These are phyloP conservation scores for Caenorhabditis sp. DNA, from an alignment of 2,888 invertebrate genomes.

Conservation along the genomic window DNA sequence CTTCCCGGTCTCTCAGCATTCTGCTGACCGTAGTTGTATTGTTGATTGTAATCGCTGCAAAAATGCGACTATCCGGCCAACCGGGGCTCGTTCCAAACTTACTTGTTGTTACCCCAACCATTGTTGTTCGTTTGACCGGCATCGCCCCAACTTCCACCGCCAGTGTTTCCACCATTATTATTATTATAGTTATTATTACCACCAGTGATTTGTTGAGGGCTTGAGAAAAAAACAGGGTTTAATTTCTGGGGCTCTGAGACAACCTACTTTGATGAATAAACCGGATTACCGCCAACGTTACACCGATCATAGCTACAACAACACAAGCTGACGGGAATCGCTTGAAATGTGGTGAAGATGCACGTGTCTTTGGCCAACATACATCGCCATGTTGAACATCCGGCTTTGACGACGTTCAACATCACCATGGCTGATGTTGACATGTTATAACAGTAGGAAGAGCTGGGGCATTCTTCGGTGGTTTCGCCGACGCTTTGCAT, in stretches of 20 bases:
- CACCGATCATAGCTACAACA: conserved; percentile 63
- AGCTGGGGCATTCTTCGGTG: conserved; percentile 50
- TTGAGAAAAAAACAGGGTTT: conserved; percentile 1
- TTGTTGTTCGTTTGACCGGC: conserved; percentile 29
- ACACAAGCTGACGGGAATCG: conserved; percentile 63
- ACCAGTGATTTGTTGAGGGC: conserved; percentile 13
- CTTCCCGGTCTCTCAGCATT: conserved; percentile 11
- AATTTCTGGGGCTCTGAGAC: neutral
- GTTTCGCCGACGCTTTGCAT: conserved; percentile 51
- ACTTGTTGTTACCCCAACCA: conserved; percentile 46
- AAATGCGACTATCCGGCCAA: neutral
- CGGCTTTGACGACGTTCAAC: conserved; percentile 63
- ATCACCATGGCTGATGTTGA: conserved; percentile 47
- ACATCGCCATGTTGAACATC: conserved; percentile 63
- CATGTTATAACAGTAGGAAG: conserved; percentile 57
- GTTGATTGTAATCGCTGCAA: conserved; percentile 29
- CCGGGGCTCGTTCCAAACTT: too few species aligned
- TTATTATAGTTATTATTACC: conserved; percentile 6
- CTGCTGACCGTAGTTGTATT: conserved; percentile 27
- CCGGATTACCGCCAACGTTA: conserved; percentile 56
- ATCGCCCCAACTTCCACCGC: conserved; percentile 39
- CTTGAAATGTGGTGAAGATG: conserved; percentile 62
- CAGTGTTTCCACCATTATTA: conserved; percentile 8
- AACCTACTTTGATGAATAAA: conserved; percentile 40
- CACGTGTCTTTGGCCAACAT: conserved; percentile 62